A percentile compares a stretch with the other conserved stretches of the same genome.
Evolutionary conservation across 2,113 vertebrate species (phyloP).

Genomic region (Phainopepla nitens): DNA sequence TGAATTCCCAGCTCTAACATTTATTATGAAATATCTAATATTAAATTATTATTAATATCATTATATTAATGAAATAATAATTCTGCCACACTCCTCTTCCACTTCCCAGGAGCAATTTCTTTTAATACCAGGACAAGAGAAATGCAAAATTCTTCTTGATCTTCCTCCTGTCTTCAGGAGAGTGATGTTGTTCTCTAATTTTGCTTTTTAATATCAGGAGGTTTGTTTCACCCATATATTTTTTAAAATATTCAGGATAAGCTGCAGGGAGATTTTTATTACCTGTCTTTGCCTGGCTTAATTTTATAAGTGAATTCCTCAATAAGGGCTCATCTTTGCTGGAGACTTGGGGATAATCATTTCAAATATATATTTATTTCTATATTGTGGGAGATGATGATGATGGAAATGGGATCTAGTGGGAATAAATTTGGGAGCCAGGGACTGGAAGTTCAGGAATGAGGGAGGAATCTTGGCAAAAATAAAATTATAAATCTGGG

Average conservation of each 20-base stretch:
- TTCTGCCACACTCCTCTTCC: background rate
- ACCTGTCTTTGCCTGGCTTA: background rate
- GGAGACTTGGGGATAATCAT: background rate
- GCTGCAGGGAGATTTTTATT: background rate
- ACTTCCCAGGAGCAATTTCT: background rate
- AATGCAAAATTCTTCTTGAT: background rate
- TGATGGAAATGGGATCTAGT: no score
- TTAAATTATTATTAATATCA: no score
- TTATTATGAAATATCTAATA: no score
- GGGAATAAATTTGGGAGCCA: background rate
- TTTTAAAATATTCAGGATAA: background rate
- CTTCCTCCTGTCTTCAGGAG: background rate
- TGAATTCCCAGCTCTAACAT: background rate
- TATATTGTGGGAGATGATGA: rapidly evolving
- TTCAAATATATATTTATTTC: background rate
- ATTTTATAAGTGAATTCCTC: background rate
- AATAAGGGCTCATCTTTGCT: background rate
- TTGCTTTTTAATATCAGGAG: background rate
- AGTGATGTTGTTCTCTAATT: background rate
- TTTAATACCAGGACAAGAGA: background rate
- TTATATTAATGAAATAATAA: background rate
- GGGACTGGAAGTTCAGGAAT: background rate
- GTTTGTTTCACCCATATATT: background rate
- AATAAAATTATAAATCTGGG: background rate
- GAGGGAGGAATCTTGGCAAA: background rate